Base-by-base conservation (phyloP, 2,113 vertebrate genomes). In the Menura novaehollandiae region DNA sequence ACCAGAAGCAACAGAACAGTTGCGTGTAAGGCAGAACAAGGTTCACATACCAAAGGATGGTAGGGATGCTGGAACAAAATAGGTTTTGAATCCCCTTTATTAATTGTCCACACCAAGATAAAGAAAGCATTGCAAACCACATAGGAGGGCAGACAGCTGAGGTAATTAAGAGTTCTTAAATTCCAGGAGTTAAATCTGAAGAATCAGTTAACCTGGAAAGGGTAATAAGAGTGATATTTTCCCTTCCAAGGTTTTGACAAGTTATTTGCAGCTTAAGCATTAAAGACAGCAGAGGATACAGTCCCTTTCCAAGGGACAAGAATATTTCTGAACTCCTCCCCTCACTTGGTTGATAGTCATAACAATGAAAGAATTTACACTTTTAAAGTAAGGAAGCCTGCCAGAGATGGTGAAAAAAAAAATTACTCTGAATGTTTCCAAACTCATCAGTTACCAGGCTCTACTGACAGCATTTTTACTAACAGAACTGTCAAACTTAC, bases 321-420 rank as follows among this genome's bases (percentile, higher is more conserved):
- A 84, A 51, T 68, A 78, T 21, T 94, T 77, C 73, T 92, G 80
- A 91, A 92, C 83, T 89, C 73, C 23, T 86, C 76, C 84, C 59
- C 89, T 43, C n/a, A 66, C 30, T 84, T 87, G 52, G n/a, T 64
- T 94, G 84, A 87, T 62, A 84, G 43, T 91, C 8, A 4, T 19
- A 95, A 86, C 68, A 94, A 77, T 46, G 59, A 77, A 96, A 94
- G 39, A 89, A 91, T 95, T 92, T 74, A 88, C 73, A 80, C 68
- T 74, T 74, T 81, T n/a, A 39, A 92, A 86, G 63, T 2, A 4
- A 80, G 84, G 37, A 92, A 89, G 55, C 26, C 22, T 94, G 89
- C 84, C 84, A 89, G 84, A 94, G 64, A 46, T 33, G 53, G 63
- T 52, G 58, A 69, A 91, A 89, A 76, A 69, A 84, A 63, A 75